Evolutionary conservation across 2,797 vertebrate genomes (phyloP), one percentile per base, ranked within the genome.

Genomic region (Ptychadena robeensis): DNA sequence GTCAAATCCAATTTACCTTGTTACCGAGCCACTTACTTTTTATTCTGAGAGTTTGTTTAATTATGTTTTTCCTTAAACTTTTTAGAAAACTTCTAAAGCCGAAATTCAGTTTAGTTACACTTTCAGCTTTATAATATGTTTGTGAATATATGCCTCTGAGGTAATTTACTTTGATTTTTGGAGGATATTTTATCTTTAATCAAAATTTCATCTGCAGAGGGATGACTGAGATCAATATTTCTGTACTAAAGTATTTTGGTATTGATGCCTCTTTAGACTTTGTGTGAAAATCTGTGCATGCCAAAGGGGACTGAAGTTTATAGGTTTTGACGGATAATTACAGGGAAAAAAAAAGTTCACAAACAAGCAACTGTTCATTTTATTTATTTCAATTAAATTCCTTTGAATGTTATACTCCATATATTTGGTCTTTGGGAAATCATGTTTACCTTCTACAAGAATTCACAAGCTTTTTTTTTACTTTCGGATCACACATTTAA

Each of bases 241-340:
- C 82, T 85, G 78, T 85, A 65, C 82, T 85, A 80, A 85, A 80
- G 78, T 37, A 85, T 85, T 84, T 80, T 80, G 57, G 65, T 81
- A 85, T 80, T 57, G 82, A 85, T 70, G 78, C 78, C 63, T 71
- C 71, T 63, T 80, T 74, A 75, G 72, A 74, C 76, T 80, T 57
- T 57, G n/a, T 76, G 53, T 84, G 78, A 85, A 80, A 85, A 71
- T 80, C 44, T 70, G 71, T 63, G 53, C 40, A 75, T 75, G 82
- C 82, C 72, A 80, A 85, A 80, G 78, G 82, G 82, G 74, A 75
- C 57, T 80, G 66, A 76, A 80, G 82, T 85, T 85, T 84, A 48
- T 48, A 74, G 78, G 28, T 74, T 79, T 75, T 27, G 71, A 18
- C 53, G 27, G 59, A 71, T 85, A 80, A 85, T 76, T 80, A 71